Percentiles rank a stretch among this genome's conserved stretches.
Conservation (phyloP, 2,888 invertebrate species). For the Amblyteles armatorius region DNA sequence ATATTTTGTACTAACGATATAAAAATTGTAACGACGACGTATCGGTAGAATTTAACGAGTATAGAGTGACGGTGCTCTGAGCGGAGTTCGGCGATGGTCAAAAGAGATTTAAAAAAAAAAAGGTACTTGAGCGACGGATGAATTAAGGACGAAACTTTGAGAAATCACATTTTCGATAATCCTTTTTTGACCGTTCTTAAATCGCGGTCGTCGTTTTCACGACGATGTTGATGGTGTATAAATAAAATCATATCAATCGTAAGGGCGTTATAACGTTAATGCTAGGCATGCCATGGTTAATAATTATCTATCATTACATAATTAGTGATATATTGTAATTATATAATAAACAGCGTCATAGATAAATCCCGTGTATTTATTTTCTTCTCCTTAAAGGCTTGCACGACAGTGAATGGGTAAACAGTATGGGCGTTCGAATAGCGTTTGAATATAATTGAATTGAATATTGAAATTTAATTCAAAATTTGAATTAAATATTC, state of each 20-base stretch:
- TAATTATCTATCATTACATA: constrained; percentile 82
- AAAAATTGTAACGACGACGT: constrained; percentile 54
- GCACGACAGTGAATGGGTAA: too few relatives aligned
- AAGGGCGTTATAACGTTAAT: constrained; percentile 80
- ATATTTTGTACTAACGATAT: constrained; percentile 78
- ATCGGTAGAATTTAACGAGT: constrained; percentile 57
- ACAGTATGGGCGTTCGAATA: too few relatives aligned
- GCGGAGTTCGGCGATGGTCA: constrained; percentile 6
- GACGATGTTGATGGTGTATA: constrained; percentile 72
- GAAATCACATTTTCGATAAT: constrained; percentile 28
- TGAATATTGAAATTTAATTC: too few relatives aligned
- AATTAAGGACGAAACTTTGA: constrained; percentile 19
- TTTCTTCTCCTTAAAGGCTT: neutral
- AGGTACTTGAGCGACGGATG: neutral
- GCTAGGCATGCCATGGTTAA: constrained; percentile 79
- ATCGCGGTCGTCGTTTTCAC: constrained; percentile 52
- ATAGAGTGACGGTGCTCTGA: neutral
- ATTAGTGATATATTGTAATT: constrained; percentile 84
- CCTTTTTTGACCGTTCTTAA: constrained; percentile 13
- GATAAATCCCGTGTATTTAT: constrained; percentile 62
- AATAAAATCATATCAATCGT: constrained; percentile 84
- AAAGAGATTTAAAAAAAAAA: constrained; percentile 14
- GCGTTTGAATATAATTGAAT: too few relatives aligned
- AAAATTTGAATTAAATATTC: too few relatives aligned
- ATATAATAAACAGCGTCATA: constrained; percentile 84